phyloP scores from a whole-genome alignment of 2,113 vertebrate species.

The Mormoops blainvillei region DNA sequence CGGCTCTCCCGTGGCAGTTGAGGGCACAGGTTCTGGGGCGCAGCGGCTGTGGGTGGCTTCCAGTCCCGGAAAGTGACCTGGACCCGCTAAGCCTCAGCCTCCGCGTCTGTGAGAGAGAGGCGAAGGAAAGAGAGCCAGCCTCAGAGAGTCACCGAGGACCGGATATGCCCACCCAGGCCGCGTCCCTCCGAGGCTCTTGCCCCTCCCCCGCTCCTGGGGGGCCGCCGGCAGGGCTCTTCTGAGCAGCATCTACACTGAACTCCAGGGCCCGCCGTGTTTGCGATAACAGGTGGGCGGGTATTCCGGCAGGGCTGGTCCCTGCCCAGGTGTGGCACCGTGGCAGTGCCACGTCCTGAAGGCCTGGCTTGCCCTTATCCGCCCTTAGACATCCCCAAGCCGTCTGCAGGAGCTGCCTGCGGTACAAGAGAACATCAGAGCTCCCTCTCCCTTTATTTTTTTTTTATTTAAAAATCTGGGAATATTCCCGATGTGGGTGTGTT shows the following conservation, averaged over 20 bases:
- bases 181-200: accelerated
- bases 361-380: neutral
- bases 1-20: accelerated
- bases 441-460: no score
- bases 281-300: accelerated
- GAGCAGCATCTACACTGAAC: accelerated
- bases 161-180: accelerated
- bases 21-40: neutral
- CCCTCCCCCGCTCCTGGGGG: neutral
- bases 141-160: accelerated
- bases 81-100: neutral
- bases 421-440: no score
- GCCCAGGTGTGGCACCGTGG: neutral
- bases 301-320: accelerated
- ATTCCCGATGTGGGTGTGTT: accelerated
- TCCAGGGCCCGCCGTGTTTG: no score
- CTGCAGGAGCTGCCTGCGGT: neutral
- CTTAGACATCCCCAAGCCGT: neutral
- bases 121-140: accelerated
- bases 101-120: neutral
- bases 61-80: neutral
- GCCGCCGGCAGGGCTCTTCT: accelerated
- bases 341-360: neutral
- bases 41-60: accelerated
- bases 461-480: neutral